Evolutionary conservation across 2,888 invertebrate genomes (phyloP), one percentile per base, ranked within the genome.

Genomic region (Chalcis sispes): DNA sequence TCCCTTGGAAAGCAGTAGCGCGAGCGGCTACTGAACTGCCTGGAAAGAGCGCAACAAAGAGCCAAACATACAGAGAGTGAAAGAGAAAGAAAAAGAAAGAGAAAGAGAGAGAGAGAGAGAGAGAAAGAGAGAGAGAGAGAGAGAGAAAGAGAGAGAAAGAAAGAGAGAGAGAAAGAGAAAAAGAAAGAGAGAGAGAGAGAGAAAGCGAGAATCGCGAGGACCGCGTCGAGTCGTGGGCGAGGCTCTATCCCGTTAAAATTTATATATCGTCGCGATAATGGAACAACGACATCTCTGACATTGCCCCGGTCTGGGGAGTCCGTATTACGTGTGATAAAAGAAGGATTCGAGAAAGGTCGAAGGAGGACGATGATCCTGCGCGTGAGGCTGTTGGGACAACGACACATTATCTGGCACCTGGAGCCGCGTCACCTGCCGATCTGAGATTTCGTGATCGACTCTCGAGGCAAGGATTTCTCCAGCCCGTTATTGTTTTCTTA

Each of bases 361-460:
- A n/a, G 20, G 4, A 52, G 74, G 69, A 62, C 67, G 27, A 67
- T 74, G 69, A 48, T 74, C 67, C 62, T 62, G 27, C 5, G 42
- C 52, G 50, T 23, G 36, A 36, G 67, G 46, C 50, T 40, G 46
- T 10, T 36, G n/a, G n/a, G n/a, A n/a, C n/a, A n/a, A n/a, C 18
- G 25, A 42, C 25, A 62, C 32, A 46, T 1, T 42, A n/a, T 20
- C 50, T 29, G 25, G 5, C 8, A 56, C n/a, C 54, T n/a, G 20
- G 42, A 46, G 36, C 36, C 29, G 5, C 59, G 42, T 13, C 36
- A 56, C 13, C 46, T 58, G 13, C 64, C 65, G 18, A 65, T 40
- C 48, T 59, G 64, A 64, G 18, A 52, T 13, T n/a, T 5, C 42
- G 1, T 1, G 10, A 1, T 56, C 50, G 25, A 10, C 40, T 18